Base-by-base conservation (phyloP, 1,140 invertebrate species). In the Bombus terrestris region DNA sequence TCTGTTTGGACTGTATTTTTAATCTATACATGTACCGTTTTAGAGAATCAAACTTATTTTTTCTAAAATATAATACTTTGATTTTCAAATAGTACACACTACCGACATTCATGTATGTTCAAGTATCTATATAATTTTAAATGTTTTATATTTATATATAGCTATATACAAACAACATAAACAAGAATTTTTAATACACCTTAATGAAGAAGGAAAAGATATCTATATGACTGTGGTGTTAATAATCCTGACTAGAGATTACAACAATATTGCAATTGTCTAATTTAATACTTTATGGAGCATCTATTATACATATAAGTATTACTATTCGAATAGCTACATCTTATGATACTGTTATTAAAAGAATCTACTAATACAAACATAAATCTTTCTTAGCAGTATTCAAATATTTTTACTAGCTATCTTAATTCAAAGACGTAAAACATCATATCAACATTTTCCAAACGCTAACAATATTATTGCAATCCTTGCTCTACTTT, bases 201-300 rank as follows among this genome's bases (percentile, higher is more conserved):
- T 69, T 41, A 41, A 41, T 28, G 25, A n/a, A 1, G 22, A 39
- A 39, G 25, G 2, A n/a, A n/a, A 73, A 32, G 3, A 53, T 53
- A 53, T 53, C 4, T 43, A 18, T 28, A 25, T 28, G 15, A 39
- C 1, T n/a, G 64, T 28, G 39, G 10, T 32, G 13, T 35, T 77
- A 68, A 57, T 64, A 37, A 32, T 53, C 53, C 12, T 77, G 81
- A 83, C 74, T 83, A 83, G 73, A 83, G n/a, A 69, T 68, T 83
- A 68, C 43, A 53, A 57, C 13, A 68, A 53, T 77, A 76, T 76
- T 25, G n/a, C 5, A n/a, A 12, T 66, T 64, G 53, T 32, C 32
- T 72, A 76, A 28, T 22, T 8, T 83, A 77, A 83, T 83, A 83
- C 73, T 83, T 77, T 43, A 10, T 39, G 32, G 32, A 64, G 3